Evolutionary conservation across 2,797 vertebrate genomes (phyloP), one percentile per base, ranked within the genome.

Genomic region (Bradypus variegatus): DNA sequence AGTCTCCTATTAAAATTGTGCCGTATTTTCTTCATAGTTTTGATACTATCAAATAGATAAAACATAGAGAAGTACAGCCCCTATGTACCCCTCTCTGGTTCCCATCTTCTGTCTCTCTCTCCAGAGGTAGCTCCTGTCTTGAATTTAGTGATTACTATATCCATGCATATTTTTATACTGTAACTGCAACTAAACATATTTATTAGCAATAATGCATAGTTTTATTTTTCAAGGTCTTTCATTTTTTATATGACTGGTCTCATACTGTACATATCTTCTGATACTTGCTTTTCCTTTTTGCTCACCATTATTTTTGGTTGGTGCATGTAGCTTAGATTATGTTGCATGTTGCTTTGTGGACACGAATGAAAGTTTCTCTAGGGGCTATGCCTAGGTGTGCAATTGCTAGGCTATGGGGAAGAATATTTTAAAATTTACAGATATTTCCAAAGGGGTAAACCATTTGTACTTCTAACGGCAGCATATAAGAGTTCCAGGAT

Each of bases 201-300:
- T 82, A 19, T 55, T 82, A 88, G 9, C 8, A 86, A 91, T 38
- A 85, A 65, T 65, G 69, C 8, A 33, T 23, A 55, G n/a, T 23
- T 93, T 87, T 69, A 19, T 94, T 94, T 93, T 41, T 55, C n/a
- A 27, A 41, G 27, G 27, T 64, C 33, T 81, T 72, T 77, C 5
- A 4, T 21, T 77, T 88, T 45, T 80, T 38, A 60, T 48, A 72
- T 45, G 65, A 73, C 55, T 41, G 5, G 31, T 86, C 14, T 15
- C 23, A 23, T 3, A 27, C 45, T 41, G 41, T 62, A 64, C 33
- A 45, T 36, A 41, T 31, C 29, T 67, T 80, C 23, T 50, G 73
- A 65, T 53, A 55, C 36, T 80, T 86, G 55, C 36, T 85, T 91
- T 88, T 60, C 53, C 58, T 27, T 36, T 36, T 79, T 33, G 41